Base-by-base conservation (phyloP, 2,888 invertebrate species). In the Acanthopleura granulata region DNA sequence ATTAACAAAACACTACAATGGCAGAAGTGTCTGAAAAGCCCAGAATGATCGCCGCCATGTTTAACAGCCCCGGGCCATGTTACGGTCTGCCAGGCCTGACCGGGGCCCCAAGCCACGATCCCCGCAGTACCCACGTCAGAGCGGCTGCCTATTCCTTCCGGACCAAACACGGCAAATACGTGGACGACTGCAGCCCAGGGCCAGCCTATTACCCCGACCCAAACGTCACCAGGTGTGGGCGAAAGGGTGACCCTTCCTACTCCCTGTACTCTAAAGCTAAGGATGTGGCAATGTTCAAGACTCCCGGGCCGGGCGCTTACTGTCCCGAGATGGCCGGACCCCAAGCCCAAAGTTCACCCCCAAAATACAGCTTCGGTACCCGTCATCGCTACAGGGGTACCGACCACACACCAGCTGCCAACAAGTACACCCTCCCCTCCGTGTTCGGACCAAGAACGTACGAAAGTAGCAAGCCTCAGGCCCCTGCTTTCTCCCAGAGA, bases 401-500 rank as follows among this genome's bases (percentile, higher is more conserved):
- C 22, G 90, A 90, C 78, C 83, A 86, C 74, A 87, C 87, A 6
- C 91, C 91, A 9, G 71, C 49, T 18, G 77, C 81, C 9, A 81
- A 81, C 70, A 74, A 69, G 29, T 81, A 81, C 62, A 57, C 49
- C 25, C 50, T 81, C 15, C 80, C 81, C n/a, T 72, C 75, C 15
- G 78, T 81, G 78, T 29, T 78, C 14, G 81, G 81, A 11, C 40
- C 49, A 22, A 73, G 75, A 72, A 79, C 79, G n/a, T 62, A 78
- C 70, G 74, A 78, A 74, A 81, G 80, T n/a, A 73, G 75, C n/a
- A 79, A 82, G n/a, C 57, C 75, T 49, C 80, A 82, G 62, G 78
- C 96, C 14, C 97, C 97, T 0, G 92, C 96, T 27, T 97, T 94
- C 87, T 95, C 96, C 11, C 95, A 97, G 85, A 94, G 95, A 51